A percentile compares a stretch with the other conserved stretches of the same genome.
phyloP scores from a whole-genome alignment of 2,113 vertebrate species.

The Turdus rufiventris region DNA sequence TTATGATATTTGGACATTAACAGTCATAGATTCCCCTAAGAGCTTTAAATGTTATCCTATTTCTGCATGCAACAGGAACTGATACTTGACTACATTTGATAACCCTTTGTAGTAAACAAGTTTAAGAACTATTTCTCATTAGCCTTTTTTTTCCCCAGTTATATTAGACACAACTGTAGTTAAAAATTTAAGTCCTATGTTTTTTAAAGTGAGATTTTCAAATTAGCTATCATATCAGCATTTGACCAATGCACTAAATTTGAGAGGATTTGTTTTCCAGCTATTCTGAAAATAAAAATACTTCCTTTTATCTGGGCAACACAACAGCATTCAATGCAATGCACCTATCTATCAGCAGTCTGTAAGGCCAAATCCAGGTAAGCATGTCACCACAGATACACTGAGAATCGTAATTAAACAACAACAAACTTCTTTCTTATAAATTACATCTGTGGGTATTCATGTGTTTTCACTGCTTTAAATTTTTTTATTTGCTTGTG shows the following conservation, averaged over 20 bases:
- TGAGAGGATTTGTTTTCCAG: not conserved
- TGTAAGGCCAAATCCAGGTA: not conserved
- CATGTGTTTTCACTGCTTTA: not conserved
- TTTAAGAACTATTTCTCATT: not conserved
- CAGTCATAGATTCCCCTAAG: not conserved
- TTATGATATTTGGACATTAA: not conserved
- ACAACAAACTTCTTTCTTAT: not conserved
- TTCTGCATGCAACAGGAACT: conserved; percentile 27
- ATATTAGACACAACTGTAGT: not conserved
- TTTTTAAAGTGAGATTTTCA: not conserved
- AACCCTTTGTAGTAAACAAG: not conserved
- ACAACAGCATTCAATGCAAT: not conserved
- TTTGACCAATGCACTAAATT: not conserved
- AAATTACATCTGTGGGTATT: not conserved
- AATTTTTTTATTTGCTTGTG: not conserved
- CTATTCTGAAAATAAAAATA: not conserved
- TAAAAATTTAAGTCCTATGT: not conserved
- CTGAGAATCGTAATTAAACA: not conserved
- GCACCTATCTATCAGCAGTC: not conserved
- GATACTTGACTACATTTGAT: not conserved
- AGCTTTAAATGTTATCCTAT: not conserved
- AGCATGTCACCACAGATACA: not conserved
- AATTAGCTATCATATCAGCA: not conserved
- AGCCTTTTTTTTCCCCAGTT: not conserved
- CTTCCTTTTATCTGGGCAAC: not conserved